Percentiles rank a stretch among this genome's conserved stretches.
Conservation (phyloP, 2,888 invertebrate species). For the Drosophila mimetica region DNA sequence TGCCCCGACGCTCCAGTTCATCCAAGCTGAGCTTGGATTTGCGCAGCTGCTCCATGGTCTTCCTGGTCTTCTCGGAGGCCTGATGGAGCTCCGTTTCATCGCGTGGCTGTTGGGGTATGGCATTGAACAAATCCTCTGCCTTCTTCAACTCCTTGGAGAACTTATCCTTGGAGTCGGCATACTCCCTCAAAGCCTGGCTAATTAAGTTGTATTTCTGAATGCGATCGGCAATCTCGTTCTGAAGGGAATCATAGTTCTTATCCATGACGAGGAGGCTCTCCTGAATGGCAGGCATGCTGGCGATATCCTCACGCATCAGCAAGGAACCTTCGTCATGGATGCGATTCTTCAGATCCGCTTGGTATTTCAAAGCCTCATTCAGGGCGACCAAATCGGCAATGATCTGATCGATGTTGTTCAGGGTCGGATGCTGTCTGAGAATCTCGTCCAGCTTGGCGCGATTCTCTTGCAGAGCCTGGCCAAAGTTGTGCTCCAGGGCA, state of each 20-base stretch:
- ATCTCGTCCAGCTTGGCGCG: slow-evolving; percentile 80
- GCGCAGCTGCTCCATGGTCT: slow-evolving; percentile 90
- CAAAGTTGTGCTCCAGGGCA: slow-evolving; percentile 89
- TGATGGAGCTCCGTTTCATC: slow-evolving; percentile 90
- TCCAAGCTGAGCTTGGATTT: slow-evolving; percentile 91
- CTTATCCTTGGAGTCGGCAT: slow-evolving; percentile 89
- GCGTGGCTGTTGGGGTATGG: slow-evolving; percentile 88
- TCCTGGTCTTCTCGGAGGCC: slow-evolving; percentile 90
- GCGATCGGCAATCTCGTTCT: slow-evolving; percentile 90
- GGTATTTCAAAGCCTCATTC: slow-evolving; percentile 86
- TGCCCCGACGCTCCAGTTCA: slow-evolving; percentile 90
- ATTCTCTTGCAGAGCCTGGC: slow-evolving; percentile 87
- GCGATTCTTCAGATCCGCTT: slow-evolving; percentile 88
- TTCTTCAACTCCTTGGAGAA: slow-evolving; percentile 89
- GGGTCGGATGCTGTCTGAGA: slow-evolving; percentile 77
- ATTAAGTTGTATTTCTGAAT: slow-evolving; percentile 90
- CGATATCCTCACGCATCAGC: slow-evolving; percentile 92
- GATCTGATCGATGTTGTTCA: slow-evolving; percentile 84
- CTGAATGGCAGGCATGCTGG: slow-evolving; percentile 92
- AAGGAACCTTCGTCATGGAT: slow-evolving; percentile 92
- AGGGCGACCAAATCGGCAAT: slow-evolving; percentile 85
- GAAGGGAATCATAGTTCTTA: slow-evolving; percentile 91
- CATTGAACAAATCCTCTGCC: slow-evolving; percentile 88
- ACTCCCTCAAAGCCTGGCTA: slow-evolving; percentile 90
- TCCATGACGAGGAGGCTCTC: slow-evolving; percentile 91